Evolutionary conservation across 2,888 invertebrate species (phyloP), one percentile per base, ranked within the genome.

Genomic region (Cotesia congregata): DNA sequence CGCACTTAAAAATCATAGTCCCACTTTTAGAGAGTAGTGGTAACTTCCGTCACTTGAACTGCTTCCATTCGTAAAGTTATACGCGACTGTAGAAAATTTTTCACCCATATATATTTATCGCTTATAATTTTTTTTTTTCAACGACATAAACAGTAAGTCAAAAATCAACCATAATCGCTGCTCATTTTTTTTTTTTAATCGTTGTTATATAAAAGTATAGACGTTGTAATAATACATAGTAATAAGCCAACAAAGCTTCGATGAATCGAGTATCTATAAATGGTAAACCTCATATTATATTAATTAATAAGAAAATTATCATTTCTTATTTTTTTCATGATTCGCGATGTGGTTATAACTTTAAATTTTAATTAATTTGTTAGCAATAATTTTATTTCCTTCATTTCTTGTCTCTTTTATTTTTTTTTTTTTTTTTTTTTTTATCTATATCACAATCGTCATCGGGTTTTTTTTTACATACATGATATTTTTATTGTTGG

Each of bases 401-500:
- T 69, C 71, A 65, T 74, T 59, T 30, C 30, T 64, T 72, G 50
- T 71, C 38, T 82, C 80, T 82, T 80, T 82, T n/a, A n/a, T n/a
- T n/a, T 67, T 38, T 77, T 72, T 71, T 71, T 70, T 65, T 67
- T 62, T 72, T 41, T 62, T 71, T 73, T 75, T 67, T 75, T 78
- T 78, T 78, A 78, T 80, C 80, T 79, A 79, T 81, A 79, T 83
- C 82, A 81, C 81, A 81, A 79, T 80, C 61, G 78, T 82, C 78
- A 77, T 80, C 81, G 80, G 81, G 79, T 82, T 50, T 50, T 50
- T 41, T 50, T 78, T 83, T 86, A 85, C 86, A 82, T 86, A 86
- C 85, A 83, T 83, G 83, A 87, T 83, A 85, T 83, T 87, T 89
- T 50, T 50, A 89, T 89, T 89, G 89, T 89, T 88, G 88, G 86